phyloP scores from a whole-genome alignment of 2,797 vertebrate genomes.

The Chromobotia macracanthus region DNA sequence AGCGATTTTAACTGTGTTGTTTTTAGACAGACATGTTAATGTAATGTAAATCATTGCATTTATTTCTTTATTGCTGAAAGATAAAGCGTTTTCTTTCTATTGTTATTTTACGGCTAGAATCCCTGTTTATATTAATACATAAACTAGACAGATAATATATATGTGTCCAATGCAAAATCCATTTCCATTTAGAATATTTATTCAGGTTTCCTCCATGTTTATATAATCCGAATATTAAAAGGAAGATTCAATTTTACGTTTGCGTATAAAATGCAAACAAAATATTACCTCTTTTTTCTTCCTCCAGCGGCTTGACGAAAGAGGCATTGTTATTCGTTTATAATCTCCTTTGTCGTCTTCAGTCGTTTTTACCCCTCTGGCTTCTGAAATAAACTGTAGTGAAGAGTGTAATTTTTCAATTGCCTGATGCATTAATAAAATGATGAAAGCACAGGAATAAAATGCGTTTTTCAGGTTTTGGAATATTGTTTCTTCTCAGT shows the following conservation, averaged over 20 bases:
- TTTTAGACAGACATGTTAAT: conserved; percentile 80
- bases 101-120: conserved; percentile 72
- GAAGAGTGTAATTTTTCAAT: conserved; percentile 49
- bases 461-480: conserved; percentile 62
- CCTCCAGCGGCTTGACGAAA: conserved; percentile 50
- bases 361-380: conserved; percentile 15
- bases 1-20: conserved; percentile 54
- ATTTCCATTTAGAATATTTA: conserved; percentile 89
- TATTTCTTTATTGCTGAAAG: conserved; percentile 75
- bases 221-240: conserved; percentile 93
- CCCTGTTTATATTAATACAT: conserved; percentile 76
- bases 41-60: conserved; percentile 78
- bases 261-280: conserved; percentile 91
- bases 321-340: conserved; percentile 74
- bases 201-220: conserved; percentile 83
- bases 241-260: conserved; percentile 93
- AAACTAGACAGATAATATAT: conserved; percentile 79
- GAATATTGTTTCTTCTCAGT: conserved; percentile 25
- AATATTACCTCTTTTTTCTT: conserved; percentile 83
- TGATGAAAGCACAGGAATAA: conserved; percentile 56
- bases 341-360: conserved; percentile 65
- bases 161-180: conserved; percentile 82
- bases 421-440: conserved; percentile 50
- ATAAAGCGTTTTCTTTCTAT: conserved; percentile 78
- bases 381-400: conserved; percentile 45